Evolutionary conservation across 2,113 vertebrate species (phyloP).

Genomic region (Daphoenositta chrysoptera): DNA sequence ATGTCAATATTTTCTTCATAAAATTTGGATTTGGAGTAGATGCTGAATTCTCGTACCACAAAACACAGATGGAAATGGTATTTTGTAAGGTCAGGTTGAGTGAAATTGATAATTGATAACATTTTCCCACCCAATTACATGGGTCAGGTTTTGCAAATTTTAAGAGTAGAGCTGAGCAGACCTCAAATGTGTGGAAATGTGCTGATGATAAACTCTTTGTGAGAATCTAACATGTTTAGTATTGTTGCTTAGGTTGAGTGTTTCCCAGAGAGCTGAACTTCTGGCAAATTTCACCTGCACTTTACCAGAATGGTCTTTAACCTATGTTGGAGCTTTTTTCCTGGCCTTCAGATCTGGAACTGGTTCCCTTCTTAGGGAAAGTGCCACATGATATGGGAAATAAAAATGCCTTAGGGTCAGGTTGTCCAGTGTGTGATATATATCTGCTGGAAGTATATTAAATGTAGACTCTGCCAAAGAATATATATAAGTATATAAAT

Average conservation of each 20-base stretch:
- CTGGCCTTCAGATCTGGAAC: not conserved
- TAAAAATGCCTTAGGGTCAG: not conserved
- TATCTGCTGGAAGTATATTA: not conserved
- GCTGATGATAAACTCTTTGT: not conserved
- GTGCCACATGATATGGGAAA: not conserved
- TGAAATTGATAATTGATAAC: not conserved
- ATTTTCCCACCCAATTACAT: not conserved
- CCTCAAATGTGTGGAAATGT: not conserved
- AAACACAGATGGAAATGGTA: not conserved
- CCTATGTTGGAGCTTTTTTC: not conserved
- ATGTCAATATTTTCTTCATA: not conserved
- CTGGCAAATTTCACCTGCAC: not conserved
- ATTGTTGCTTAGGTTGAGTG: not conserved
- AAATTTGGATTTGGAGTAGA: not conserved
- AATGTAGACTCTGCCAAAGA: not conserved
- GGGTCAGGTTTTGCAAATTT: not conserved
- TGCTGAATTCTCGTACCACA: not conserved
- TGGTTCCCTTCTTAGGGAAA: not conserved
- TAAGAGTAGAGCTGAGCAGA: not conserved
- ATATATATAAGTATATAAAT: not conserved
- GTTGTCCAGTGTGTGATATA: not conserved
- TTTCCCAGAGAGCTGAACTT: not conserved
- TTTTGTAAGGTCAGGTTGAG: not conserved
- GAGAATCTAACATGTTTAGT: not conserved
- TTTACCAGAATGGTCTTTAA: not conserved